Percentiles rank a stretch among this genome's conserved stretches.
Conservation (phyloP, 2,888 invertebrate genomes). For the Resseliella maxima region DNA sequence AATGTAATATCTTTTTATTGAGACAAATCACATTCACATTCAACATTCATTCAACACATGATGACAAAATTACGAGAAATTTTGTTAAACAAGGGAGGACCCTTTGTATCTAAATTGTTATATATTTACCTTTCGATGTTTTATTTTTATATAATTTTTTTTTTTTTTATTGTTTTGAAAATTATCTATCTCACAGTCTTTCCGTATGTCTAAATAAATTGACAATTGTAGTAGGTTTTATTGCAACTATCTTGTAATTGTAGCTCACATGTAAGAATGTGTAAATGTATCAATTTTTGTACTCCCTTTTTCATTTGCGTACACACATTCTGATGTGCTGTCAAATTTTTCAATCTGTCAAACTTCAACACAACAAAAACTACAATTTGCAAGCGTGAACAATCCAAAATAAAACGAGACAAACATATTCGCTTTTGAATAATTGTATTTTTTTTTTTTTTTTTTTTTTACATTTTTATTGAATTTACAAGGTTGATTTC, state of each 20-base stretch:
- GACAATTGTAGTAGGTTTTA: background rate
- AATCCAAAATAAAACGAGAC: too few relatives aligned
- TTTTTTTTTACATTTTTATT: too few relatives aligned
- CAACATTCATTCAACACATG: background rate
- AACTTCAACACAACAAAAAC: background rate
- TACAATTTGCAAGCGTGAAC: background rate
- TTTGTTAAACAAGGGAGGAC: background rate
- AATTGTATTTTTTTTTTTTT: background rate
- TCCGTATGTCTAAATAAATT: background rate
- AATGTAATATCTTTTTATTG: background rate
- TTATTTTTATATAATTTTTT: background rate
- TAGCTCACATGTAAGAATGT: constrained; percentile 19
- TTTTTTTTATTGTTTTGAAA: background rate
- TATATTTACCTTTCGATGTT: background rate
- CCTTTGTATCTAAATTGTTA: background rate
- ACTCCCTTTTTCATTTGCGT: constrained; percentile 46
- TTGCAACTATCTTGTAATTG: constrained; percentile 24
- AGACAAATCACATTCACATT: constrained; percentile 1
- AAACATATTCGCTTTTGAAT: too few relatives aligned
- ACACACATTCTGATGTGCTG: constrained; percentile 11
- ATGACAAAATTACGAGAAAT: background rate
- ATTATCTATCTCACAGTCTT: background rate
- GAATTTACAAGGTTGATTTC: too few relatives aligned
- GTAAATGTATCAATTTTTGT: background rate
- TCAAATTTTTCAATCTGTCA: constrained; percentile 3